phyloP scores from a whole-genome alignment of 2,797 vertebrate species.

The Pristis pectinata region DNA sequence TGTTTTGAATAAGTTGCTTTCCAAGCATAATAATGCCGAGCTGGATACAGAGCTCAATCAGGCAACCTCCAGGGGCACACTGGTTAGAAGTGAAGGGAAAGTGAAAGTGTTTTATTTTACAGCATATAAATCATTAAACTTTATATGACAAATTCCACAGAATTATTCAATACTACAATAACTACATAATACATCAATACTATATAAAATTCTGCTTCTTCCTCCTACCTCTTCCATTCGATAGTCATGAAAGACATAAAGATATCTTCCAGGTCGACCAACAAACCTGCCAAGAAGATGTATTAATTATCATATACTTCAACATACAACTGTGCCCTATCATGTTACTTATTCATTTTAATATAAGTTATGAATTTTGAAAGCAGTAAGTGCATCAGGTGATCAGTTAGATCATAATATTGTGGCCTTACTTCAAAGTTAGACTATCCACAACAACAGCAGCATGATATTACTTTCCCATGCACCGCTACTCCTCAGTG shows the following conservation, averaged over 20 bases:
- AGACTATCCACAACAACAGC: no score
- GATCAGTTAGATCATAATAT: not conserved
- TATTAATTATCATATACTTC: not conserved
- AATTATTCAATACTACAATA: not conserved
- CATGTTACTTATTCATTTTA: not conserved
- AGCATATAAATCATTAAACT: not conserved
- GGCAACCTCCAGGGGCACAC: slow-evolving; percentile 94
- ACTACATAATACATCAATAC: no score
- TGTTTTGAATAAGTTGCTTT: slow-evolving; percentile 97
- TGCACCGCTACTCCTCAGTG: not conserved
- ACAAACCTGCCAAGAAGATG: slow-evolving; percentile 69
- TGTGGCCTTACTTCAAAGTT: not conserved
- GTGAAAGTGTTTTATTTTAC: not conserved
- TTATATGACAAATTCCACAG: not conserved
- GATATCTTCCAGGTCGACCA: slow-evolving; percentile 84
- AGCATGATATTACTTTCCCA: not conserved
- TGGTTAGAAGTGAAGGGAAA: slow-evolving; percentile 47
- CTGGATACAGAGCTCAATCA: slow-evolving; percentile 95
- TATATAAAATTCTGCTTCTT: not conserved
- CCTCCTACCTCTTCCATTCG: slow-evolving; percentile 86
- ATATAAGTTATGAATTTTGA: not conserved
- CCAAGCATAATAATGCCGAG: slow-evolving; percentile 98
- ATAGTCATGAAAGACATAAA: slow-evolving; percentile 83
- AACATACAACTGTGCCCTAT: not conserved
- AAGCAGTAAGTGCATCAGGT: not conserved